A percentile compares a stretch with the other conserved stretches of the same genome.
Evolutionary conservation across 2,113 vertebrate genomes (phyloP).

Genomic region (Oncorhynchus kisutch): DNA sequence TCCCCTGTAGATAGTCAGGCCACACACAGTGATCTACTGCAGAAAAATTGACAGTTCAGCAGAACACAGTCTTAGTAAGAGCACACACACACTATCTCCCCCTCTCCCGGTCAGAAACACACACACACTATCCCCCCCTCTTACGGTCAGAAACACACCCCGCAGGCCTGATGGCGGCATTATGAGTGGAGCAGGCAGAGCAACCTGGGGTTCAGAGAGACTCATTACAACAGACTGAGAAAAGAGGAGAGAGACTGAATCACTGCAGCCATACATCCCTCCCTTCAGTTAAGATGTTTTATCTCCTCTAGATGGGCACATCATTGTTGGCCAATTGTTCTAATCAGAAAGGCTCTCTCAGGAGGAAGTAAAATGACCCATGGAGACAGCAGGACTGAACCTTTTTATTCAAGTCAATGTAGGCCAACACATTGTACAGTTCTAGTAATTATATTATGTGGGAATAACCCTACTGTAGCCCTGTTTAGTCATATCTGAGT

Average conservation of each 20-base stretch:
- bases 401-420: too few species aligned
- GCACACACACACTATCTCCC: neutral
- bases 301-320: neutral
- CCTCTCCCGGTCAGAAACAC: constrained; percentile 6
- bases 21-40: neutral
- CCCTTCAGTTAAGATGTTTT: neutral
- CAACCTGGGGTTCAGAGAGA: neutral
- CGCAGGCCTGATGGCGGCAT: neutral
- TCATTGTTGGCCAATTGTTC: neutral
- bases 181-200: neutral
- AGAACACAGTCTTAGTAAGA: neutral
- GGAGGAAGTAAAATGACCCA: too few species aligned
- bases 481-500: too few species aligned
- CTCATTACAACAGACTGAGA: neutral
- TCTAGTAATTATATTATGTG: too few species aligned
- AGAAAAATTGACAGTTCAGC: neutral
- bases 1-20: neutral
- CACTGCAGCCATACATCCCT: neutral
- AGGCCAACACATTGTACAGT: too few species aligned
- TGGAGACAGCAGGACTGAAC: too few species aligned
- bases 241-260: neutral
- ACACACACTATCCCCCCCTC: neutral
- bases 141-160: constrained; percentile 5
- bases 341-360: neutral
- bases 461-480: too few species aligned